A percentile compares a stretch with the other conserved stretches of the same genome.
Evolutionary conservation across 2,888 invertebrate genomes (phyloP).

Genomic region (Diloba caeruleocephala): DNA sequence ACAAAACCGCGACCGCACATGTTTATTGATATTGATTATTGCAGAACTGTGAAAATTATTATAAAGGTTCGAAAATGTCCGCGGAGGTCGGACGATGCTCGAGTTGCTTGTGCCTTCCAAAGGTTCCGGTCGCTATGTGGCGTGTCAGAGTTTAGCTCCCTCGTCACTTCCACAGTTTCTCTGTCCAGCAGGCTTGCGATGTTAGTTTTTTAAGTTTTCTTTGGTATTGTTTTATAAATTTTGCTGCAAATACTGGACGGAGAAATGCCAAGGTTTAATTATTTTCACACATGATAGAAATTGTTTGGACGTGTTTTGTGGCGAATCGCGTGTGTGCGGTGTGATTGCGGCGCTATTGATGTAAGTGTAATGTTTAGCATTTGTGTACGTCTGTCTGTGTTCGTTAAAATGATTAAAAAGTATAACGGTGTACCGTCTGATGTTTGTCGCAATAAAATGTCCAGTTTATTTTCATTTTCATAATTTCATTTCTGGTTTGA

Average conservation of each 20-base stretch:
- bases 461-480: slow-evolving; percentile 45
- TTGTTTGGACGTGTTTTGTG: slow-evolving; percentile 58
- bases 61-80: slow-evolving; percentile 87
- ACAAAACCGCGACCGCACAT: slow-evolving; percentile 84
- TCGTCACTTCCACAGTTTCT: slow-evolving; percentile 63
- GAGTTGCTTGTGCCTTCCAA: slow-evolving; percentile 56
- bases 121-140: slow-evolving; percentile 25
- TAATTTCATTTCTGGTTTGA: slow-evolving; percentile 26
- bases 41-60: slow-evolving; percentile 82
- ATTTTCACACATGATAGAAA: slow-evolving; percentile 46
- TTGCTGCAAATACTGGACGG: slow-evolving; percentile 72
- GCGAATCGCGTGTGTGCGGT: slow-evolving; percentile 62
- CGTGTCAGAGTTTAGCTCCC: slow-evolving; percentile 53
- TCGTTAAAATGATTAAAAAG: slow-evolving; percentile 71
- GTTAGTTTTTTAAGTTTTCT: slow-evolving; percentile 46
- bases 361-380: slow-evolving; percentile 82
- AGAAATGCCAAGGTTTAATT: slow-evolving; percentile 56
- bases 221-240: slow-evolving; percentile 64
- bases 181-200: slow-evolving; percentile 74
- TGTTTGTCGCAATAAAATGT: slow-evolving; percentile 73
- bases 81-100: slow-evolving; percentile 75
- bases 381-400: slow-evolving; percentile 64
- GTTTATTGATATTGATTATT: slow-evolving; percentile 82
- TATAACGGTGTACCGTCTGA: slow-evolving; percentile 67
- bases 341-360: slow-evolving; percentile 64